Base-by-base conservation (phyloP, 2,113 vertebrate species). In the Oreochromis tanganicae region DNA sequence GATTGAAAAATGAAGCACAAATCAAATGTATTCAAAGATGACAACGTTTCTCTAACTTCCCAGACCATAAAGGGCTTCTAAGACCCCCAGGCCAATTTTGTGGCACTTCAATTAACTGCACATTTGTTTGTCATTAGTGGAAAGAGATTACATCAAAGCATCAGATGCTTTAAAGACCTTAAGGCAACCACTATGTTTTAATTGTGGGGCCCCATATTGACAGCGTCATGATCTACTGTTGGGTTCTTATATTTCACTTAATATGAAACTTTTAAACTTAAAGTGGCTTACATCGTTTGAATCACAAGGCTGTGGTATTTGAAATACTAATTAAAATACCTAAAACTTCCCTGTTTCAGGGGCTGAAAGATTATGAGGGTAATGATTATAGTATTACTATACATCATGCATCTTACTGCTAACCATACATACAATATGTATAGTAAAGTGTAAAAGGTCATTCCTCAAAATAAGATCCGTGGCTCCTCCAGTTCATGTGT, bases 371-470 rank as follows among this genome's bases (percentile, higher is more conserved):
- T 34, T 61, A 61, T 32, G 57, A 61, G 3, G 29, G 16, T 34
- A 17, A 61, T 61, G 57, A 61, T 1, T 61, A 32, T 0, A 17
- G 2, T 61, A 5, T 61, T 19, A 34, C 16, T 0, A 19, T 61
- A 32, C 32, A 32, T 32, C 24, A 24, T 24, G 24, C 24, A 24
- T 24, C 24, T 24, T 24, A 24, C 24, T 24, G 24, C 24, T 24
- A 24, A 24, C 24, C 24, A 24, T 24, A 24, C 24, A 24, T 24
- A 24, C 24, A 24, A 24, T 24, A 24, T 24, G 24, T 24, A 24
- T 24, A 24, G 24, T 24, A 61, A 61, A 11, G 59, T 61, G 59
- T 61, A 63, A 34, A 34, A 2, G 59, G 29, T 4, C 29, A 6
- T 19, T 34, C 29, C 29, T 34, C 29, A 11, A 34, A 63, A 34